phyloP scores from a whole-genome alignment of 2,797 vertebrate genomes.

The Parambassis ranga region DNA sequence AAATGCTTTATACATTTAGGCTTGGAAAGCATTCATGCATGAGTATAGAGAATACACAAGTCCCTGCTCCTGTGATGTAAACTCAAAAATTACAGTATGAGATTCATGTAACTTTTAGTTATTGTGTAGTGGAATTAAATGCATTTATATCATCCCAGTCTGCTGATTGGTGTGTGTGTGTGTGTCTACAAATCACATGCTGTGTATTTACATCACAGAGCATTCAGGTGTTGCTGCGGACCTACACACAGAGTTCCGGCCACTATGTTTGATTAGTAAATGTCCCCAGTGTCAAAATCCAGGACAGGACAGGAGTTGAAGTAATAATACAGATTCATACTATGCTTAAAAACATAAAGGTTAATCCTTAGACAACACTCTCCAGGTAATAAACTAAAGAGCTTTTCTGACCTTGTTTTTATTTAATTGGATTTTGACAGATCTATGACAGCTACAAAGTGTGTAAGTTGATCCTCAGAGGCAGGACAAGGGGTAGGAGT shows the following conservation, averaged over 20 bases:
- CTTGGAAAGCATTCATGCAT: too few species aligned
- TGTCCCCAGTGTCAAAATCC: neutral
- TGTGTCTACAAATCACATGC: neutral
- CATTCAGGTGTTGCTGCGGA: constrained; percentile 4
- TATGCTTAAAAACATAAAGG: too few species aligned
- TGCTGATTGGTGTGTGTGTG: neutral
- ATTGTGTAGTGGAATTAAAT: too few species aligned
- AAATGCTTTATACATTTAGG: too few species aligned
- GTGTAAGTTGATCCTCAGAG: constrained; percentile 38
- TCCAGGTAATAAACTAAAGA: too few species aligned
- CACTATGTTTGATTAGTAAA: neutral
- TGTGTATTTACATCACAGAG: constrained; percentile 42
- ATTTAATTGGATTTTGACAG: neutral
- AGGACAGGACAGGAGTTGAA: neutral
- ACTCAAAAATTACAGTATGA: too few species aligned
- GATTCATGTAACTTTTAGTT: too few species aligned
- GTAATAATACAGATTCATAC: neutral
- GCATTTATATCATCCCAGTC: too few species aligned
- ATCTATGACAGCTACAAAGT: neutral
- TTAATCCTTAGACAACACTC: too few species aligned
- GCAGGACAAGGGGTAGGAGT: neutral
- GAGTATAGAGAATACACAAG: too few species aligned
- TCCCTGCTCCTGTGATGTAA: too few species aligned
- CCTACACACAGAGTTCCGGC: neutral
- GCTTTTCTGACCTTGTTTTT: too few species aligned